phyloP scores from a whole-genome alignment of 2,797 vertebrate genomes.

The Psittacula echo region DNA sequence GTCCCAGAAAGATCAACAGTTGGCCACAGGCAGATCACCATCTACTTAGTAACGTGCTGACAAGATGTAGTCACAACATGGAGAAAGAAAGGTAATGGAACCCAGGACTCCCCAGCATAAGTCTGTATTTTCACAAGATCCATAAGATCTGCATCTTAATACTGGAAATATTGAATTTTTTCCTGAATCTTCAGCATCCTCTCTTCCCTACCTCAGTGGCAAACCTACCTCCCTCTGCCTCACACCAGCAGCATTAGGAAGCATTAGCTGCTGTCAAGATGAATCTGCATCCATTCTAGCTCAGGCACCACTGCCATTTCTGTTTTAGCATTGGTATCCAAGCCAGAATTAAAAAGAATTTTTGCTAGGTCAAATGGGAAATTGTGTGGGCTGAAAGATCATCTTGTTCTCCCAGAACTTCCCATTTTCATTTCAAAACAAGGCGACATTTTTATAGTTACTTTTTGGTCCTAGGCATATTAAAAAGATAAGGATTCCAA shows the following conservation, averaged over 20 bases:
- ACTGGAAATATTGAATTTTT: background rate
- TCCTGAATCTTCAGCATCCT: background rate
- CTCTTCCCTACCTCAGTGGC: background rate
- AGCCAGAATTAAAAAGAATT: background rate
- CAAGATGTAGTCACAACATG: background rate
- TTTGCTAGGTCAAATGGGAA: background rate
- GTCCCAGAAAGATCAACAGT: background rate
- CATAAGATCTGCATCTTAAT: background rate
- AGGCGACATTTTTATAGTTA: background rate
- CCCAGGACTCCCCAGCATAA: background rate
- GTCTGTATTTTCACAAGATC: background rate
- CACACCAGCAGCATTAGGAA: background rate
- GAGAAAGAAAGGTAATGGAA: background rate
- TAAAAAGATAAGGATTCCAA: background rate
- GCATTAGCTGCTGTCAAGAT: background rate
- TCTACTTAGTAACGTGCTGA: background rate
- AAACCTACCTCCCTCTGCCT: background rate
- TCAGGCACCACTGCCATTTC: background rate
- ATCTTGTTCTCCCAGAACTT: background rate
- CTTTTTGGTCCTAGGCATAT: background rate
- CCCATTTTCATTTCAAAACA: background rate
- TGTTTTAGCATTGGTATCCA: background rate
- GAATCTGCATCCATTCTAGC: background rate
- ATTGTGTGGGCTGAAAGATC: background rate
- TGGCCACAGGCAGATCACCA: background rate